Conservation (phyloP, 1,140 invertebrate species). For the Orussus abietinus region DNA sequence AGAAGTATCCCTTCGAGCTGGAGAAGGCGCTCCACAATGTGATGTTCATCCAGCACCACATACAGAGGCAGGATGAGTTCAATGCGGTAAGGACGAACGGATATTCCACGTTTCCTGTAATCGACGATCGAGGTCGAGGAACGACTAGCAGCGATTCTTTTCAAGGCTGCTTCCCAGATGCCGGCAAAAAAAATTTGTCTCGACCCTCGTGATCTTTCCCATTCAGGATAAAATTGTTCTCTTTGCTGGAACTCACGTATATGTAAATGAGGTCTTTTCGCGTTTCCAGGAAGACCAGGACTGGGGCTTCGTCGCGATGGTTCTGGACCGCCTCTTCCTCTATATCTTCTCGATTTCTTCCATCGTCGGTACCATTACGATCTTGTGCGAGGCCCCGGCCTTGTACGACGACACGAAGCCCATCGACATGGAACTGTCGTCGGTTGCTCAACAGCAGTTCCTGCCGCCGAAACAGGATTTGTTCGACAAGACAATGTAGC, state of each 20-base stretch:
- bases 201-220: not conserved
- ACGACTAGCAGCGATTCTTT: too few species aligned
- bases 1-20: constrained; percentile 87
- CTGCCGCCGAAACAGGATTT: constrained; percentile 48
- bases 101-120: too few species aligned
- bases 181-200: not conserved
- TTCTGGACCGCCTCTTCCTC: constrained; percentile 93
- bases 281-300: constrained; percentile 86
- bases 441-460: constrained; percentile 75
- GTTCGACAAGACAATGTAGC: too few species aligned
- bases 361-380: constrained; percentile 81
- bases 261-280: constrained; percentile 9
- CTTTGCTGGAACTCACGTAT: too few species aligned
- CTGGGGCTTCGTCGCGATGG: constrained; percentile 99
- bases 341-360: constrained; percentile 94
- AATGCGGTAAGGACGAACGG: constrained; percentile 75
- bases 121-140: too few species aligned
- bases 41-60: constrained; percentile 93
- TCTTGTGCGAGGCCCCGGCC: constrained; percentile 85
- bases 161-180: not conserved
- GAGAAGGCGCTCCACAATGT: constrained; percentile 93
- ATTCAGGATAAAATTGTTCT: too few species aligned
- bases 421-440: constrained; percentile 83
- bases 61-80: constrained; percentile 88
- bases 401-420: constrained; percentile 86